These are phyloP conservation scores for Cephus sareptanus DNA, from an alignment of 2,888 invertebrate species.

Conservation along the genomic window DNA sequence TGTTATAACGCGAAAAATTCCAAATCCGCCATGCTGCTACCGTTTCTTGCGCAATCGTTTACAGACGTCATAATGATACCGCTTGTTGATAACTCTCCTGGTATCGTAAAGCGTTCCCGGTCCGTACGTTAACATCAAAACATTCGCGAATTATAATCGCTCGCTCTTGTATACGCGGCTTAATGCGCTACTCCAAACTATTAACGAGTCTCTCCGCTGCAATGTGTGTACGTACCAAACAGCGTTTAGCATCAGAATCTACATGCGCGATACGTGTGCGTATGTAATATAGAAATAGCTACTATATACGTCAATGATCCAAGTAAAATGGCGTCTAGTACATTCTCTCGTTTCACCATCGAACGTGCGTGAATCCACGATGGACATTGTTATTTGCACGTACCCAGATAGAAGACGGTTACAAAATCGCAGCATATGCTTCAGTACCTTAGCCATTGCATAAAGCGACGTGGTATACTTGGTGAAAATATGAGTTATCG, in stretches of 20 bases:
- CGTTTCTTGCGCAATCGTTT: background rate
- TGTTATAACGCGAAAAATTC: background rate
- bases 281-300: background rate
- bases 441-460: background rate
- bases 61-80: background rate
- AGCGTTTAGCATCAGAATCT: background rate
- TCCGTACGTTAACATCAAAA: background rate
- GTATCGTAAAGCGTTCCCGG: background rate
- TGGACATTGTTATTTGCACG: background rate
- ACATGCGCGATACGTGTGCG: background rate
- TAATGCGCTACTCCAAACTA: background rate
- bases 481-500: background rate
- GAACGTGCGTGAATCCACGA: background rate
- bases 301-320: background rate
- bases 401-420: background rate
- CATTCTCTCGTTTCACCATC: background rate
- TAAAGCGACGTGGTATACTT: background rate
- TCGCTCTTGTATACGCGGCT: background rate
- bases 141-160: background rate
- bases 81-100: background rate
- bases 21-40: background rate
- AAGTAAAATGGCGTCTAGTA: background rate
- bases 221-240: background rate
- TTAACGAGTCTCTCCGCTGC: background rate
- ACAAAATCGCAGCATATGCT: too few species aligned